phyloP scores from a whole-genome alignment of 2,797 vertebrate species.

The Poeciliopsis paucimaculata region DNA sequence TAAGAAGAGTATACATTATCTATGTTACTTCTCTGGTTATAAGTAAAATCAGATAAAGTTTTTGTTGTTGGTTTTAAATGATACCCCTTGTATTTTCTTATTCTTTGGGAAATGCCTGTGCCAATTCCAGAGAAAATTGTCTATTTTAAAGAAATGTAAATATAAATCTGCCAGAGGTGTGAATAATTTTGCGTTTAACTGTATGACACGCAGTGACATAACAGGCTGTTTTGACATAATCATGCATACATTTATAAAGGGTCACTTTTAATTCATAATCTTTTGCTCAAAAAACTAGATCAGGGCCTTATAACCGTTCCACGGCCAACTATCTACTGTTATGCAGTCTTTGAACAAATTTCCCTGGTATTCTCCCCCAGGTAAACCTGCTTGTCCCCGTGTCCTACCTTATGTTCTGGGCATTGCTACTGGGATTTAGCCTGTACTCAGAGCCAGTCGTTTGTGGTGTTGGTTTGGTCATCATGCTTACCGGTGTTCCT shows the following conservation, averaged over 20 bases:
- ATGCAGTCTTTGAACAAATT: background rate
- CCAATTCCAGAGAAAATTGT: background rate
- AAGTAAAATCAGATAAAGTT: background rate
- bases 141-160: background rate
- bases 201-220: too few relatives aligned
- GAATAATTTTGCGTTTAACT: too few relatives aligned
- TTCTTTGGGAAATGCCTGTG: background rate
- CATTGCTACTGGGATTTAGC: conserved; percentile 93
- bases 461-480: conserved; percentile 92
- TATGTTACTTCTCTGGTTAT: background rate
- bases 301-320: background rate
- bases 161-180: too few relatives aligned
- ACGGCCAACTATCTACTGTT: background rate
- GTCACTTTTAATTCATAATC: background rate
- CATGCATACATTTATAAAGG: background rate
- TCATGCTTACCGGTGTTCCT: conserved; percentile 95
- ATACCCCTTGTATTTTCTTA: background rate
- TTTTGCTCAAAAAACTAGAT: background rate
- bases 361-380: conserved; percentile 66
- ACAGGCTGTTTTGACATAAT: background rate
- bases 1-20: background rate
- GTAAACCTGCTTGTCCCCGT: conserved; percentile 91
- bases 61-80: background rate
- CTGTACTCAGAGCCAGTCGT: conserved; percentile 94
- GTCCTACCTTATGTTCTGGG: conserved; percentile 95